phyloP scores from a whole-genome alignment of 2,113 vertebrate genomes.

The Paramormyrops kingsleyae region DNA sequence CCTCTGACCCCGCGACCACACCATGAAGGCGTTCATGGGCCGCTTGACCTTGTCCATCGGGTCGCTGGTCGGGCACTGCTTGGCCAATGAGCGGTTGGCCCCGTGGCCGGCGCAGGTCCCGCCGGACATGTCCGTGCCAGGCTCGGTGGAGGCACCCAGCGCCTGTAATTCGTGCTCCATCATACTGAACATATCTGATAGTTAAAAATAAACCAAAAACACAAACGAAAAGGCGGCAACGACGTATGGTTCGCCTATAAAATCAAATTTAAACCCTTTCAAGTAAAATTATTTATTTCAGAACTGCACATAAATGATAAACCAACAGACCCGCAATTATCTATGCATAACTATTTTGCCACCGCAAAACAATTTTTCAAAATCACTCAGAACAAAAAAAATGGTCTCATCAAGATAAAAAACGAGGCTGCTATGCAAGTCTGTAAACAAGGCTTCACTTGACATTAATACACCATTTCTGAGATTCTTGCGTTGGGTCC shows the following conservation, averaged over 20 bases:
- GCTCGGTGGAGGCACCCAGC: conserved; percentile 23
- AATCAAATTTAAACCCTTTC: background rate
- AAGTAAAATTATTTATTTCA: background rate
- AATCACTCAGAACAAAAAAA: background rate
- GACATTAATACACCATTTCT: background rate
- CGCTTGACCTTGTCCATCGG: conserved; percentile 69
- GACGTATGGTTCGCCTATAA: background rate
- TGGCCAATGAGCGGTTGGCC: conserved; percentile 22
- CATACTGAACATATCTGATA: conserved; percentile 41
- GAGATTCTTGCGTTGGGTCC: background rate
- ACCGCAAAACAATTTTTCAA: background rate
- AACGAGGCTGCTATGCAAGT: background rate
- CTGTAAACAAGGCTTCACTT: background rate
- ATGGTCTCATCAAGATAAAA: background rate
- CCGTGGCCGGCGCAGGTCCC: conserved; percentile 17
- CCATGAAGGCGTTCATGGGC: conserved; percentile 95
- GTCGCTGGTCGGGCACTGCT: conserved; percentile 26
- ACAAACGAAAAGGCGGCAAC: background rate
- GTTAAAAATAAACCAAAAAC: background rate
- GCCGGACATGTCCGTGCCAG: conserved; percentile 29
- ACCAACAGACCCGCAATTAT: background rate
- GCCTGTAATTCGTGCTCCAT: conserved; percentile 41
- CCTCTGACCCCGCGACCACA: conserved; percentile 75
- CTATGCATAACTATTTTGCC: background rate
- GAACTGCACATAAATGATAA: background rate